Evolutionary conservation across 2,113 vertebrate genomes (phyloP).

Genomic region (Pao palembangensis): DNA sequence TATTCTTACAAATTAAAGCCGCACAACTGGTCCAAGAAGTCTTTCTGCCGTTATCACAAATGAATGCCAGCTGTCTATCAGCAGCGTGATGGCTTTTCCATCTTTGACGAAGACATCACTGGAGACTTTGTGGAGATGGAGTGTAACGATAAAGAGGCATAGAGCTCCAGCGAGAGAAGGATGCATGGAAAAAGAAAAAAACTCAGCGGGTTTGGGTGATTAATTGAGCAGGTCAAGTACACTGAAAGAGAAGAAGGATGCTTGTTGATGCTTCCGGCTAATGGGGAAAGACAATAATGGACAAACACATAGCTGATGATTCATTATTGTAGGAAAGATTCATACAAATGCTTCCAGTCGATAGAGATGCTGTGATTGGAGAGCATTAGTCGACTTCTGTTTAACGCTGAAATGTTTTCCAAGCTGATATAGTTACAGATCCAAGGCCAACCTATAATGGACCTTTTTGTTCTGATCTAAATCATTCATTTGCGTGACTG

Average conservation of each 20-base stretch:
- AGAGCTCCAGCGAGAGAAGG: conserved; percentile 13
- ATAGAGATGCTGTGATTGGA: conserved; percentile 23
- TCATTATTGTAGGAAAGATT: conserved; percentile 34
- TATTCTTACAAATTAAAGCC: conserved; percentile 3
- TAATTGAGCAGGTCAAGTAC: conserved; percentile 60
- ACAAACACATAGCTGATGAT: conserved; percentile 42
- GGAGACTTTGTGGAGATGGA: conserved; percentile 42
- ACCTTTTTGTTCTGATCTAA: conserved; percentile 27
- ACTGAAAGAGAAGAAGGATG: conserved; percentile 40
- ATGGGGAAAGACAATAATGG: conserved; percentile 65
- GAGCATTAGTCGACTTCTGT: conserved; percentile 21
- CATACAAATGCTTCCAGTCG: conserved; percentile 55
- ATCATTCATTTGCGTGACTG: conserved; percentile 36
- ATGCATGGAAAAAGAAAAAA: conserved; percentile 43
- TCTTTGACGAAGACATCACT: conserved; percentile 36
- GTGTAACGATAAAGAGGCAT: conserved; percentile 20
- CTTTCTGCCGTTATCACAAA: conserved; percentile 38
- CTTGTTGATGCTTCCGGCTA: conserved; percentile 55
- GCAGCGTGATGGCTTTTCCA: conserved; percentile 22
- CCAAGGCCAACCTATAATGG: conserved; percentile 25
- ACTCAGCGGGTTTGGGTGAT: conserved; percentile 31
- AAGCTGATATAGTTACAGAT: conserved; percentile 13
- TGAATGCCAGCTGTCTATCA: conserved; percentile 19
- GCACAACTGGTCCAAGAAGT: conserved; percentile 7
- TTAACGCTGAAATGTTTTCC: conserved; percentile 25